Evolutionary conservation across 2,888 invertebrate species (phyloP), one percentile per base, ranked within the genome.

Genomic region (Folsomia manolachei): DNA sequence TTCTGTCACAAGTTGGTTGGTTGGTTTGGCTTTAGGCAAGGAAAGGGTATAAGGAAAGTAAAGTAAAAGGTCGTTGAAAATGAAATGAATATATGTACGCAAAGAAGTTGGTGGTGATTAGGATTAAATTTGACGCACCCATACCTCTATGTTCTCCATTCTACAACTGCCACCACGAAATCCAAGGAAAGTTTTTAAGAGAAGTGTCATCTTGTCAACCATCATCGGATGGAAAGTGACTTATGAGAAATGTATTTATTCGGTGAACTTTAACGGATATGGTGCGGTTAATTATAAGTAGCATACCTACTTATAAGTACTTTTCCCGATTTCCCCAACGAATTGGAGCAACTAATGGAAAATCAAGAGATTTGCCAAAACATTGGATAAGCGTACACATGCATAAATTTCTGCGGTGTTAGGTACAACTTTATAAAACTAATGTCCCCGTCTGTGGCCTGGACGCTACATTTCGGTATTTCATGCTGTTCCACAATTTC

Each of bases 301-400:
- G n/a, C n/a, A n/a, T n/a, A n/a, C n/a, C n/a, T n/a, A n/a, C n/a
- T n/a, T n/a, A n/a, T n/a, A n/a, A n/a, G n/a, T n/a, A n/a, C n/a
- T n/a, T n/a, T n/a, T n/a, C n/a, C n/a, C n/a, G n/a, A n/a, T n/a
- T n/a, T n/a, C n/a, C n/a, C n/a, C n/a, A n/a, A n/a, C n/a, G n/a
- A n/a, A n/a, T 39, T 39, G 4, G 7, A 39, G 14, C 39, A 39
- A 39, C 39, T 39, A 14, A 39, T 39, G 24, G 19, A 7, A 14
- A 25, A 62, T 62, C 62, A 62, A 62, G 62, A 62, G 24, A 62
- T 62, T 62, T 62, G 62, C 21, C 23, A 60, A 19, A 4, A 39
- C 39, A 39, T 14, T n/a, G 39, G 14, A 39, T 14, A 39, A 39
- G 39, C 39, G n/a, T 14, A 4, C 39, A 14, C 39, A 39, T 39